Conservation (phyloP, 2,113 vertebrate genomes). For the Zapus hudsonius region DNA sequence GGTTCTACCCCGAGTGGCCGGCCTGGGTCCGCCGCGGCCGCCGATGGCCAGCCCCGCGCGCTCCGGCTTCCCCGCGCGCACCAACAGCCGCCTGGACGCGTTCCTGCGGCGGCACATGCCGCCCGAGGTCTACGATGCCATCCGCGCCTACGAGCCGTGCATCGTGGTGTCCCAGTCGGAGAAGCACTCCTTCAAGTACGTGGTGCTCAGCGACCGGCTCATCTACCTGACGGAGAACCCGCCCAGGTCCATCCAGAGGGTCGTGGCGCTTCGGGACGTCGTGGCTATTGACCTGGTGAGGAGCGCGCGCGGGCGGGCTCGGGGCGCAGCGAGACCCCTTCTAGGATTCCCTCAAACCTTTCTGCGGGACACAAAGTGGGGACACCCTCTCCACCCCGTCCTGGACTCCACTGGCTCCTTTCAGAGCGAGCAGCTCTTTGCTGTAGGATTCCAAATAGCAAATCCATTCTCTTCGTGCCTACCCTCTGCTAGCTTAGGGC, state of each 20-base stretch:
- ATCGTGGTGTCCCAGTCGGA: slow-evolving; percentile 84
- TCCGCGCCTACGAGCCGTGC: slow-evolving; percentile 87
- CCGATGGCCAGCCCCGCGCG: slow-evolving; percentile 80
- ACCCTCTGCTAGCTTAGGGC: neutral
- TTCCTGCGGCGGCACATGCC: slow-evolving; percentile 87
- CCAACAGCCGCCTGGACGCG: slow-evolving; percentile 85
- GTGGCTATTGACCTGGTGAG: slow-evolving; percentile 88
- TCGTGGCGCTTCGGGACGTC: slow-evolving; percentile 82
- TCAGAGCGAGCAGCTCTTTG: neutral
- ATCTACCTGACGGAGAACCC: slow-evolving; percentile 87
- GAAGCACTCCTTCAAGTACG: slow-evolving; percentile 86
- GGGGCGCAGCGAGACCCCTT: neutral
- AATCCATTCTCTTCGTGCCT: neutral
- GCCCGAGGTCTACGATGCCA: slow-evolving; percentile 83
- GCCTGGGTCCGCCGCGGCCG: fast-evolving
- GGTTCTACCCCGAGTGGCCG: neutral
- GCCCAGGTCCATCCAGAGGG: slow-evolving; percentile 83
- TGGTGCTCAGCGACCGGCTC: slow-evolving; percentile 86
- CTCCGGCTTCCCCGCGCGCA: slow-evolving; percentile 62
- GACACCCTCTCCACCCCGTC: neutral
- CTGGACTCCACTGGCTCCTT: neutral
- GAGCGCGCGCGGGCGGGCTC: neutral
- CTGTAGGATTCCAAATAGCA: neutral
- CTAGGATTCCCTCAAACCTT: too few relatives aligned
- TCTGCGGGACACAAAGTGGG: too few relatives aligned